phyloP scores from a whole-genome alignment of 2,113 vertebrate genomes.

The Heloderma charlesbogerti region DNA sequence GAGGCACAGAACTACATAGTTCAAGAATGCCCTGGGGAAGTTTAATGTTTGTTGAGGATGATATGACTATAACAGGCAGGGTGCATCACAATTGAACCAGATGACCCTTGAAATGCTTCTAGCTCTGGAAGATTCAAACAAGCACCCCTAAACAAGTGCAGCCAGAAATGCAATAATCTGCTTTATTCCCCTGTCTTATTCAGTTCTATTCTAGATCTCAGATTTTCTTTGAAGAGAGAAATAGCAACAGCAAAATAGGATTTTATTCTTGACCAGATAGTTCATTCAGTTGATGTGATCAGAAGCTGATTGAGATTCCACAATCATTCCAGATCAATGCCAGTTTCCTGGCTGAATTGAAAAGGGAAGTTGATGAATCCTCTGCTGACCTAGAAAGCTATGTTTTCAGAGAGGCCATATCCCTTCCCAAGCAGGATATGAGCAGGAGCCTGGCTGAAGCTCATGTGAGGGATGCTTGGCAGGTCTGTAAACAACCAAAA shows the following conservation, averaged over 20 bases:
- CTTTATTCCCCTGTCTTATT: neutral
- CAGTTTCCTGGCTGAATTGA: constrained; percentile 5
- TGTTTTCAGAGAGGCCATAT: constrained; percentile 24
- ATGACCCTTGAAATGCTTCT: neutral
- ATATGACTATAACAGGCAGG: neutral
- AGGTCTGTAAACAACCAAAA: constrained; percentile 21
- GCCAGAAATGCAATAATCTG: neutral
- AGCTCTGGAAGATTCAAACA: constrained; percentile 5
- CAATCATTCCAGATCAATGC: constrained; percentile 20
- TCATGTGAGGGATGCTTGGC: constrained; percentile 37
- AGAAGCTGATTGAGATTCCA: neutral
- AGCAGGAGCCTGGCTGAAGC: constrained; percentile 28
- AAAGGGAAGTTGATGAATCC: constrained; percentile 4
- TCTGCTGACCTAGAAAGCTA: constrained; percentile 17
- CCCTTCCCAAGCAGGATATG: neutral
- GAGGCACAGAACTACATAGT: neutral
- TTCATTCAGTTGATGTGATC: neutral
- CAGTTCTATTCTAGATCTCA: neutral
- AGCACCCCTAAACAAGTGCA: neutral
- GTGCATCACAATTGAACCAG: neutral
- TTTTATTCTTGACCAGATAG: rapidly evolving
- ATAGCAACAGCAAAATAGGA: neutral
- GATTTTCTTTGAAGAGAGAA: rapidly evolving
- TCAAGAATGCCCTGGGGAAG: neutral
- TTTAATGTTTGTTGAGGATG: neutral